These are phyloP conservation scores for Bubo scandiacus DNA, from an alignment of 2,113 vertebrate genomes.

Conservation along the genomic window DNA sequence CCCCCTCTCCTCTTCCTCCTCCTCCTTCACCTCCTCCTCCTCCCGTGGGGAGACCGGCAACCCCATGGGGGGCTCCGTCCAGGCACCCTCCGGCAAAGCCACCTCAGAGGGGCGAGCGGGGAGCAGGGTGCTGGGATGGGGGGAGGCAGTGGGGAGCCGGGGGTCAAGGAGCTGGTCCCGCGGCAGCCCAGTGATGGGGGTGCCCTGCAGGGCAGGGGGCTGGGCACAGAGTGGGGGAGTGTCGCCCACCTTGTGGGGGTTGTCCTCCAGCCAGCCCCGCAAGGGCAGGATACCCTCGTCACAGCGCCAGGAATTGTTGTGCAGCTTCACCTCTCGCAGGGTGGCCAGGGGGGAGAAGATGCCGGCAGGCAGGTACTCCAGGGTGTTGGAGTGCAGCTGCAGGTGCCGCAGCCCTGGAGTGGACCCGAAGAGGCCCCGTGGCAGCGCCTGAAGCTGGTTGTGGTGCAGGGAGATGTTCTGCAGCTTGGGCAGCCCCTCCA, in stretches of 20 bases:
- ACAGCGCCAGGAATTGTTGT: slow-evolving; percentile 91
- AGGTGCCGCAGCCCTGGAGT: slow-evolving; percentile 72
- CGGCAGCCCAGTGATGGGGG: slow-evolving; percentile 59
- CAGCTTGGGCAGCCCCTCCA: slow-evolving; percentile 77
- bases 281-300: slow-evolving; percentile 83
- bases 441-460: slow-evolving; percentile 81
- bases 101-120: not conserved
- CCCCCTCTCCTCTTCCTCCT: slow-evolving; percentile 33
- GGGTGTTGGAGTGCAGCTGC: slow-evolving; percentile 84
- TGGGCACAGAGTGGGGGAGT: slow-evolving; percentile 74
- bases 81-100: not conserved
- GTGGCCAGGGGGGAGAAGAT: slow-evolving; percentile 76
- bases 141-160: not conserved
- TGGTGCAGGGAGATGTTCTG: slow-evolving; percentile 88
- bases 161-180: not conserved
- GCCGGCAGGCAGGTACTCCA: slow-evolving; percentile 78
- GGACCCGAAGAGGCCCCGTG: slow-evolving; percentile 74
- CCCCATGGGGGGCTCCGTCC: not conserved
- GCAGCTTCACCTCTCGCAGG: slow-evolving; percentile 77
- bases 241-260: slow-evolving; percentile 72
- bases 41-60: not conserved
- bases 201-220: slow-evolving; percentile 67
- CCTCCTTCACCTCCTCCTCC: not conserved
- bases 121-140: not conserved
- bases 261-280: slow-evolving; percentile 78